Evolutionary conservation across 2,797 vertebrate genomes (phyloP).

Genomic region (Pangasius macronema): DNA sequence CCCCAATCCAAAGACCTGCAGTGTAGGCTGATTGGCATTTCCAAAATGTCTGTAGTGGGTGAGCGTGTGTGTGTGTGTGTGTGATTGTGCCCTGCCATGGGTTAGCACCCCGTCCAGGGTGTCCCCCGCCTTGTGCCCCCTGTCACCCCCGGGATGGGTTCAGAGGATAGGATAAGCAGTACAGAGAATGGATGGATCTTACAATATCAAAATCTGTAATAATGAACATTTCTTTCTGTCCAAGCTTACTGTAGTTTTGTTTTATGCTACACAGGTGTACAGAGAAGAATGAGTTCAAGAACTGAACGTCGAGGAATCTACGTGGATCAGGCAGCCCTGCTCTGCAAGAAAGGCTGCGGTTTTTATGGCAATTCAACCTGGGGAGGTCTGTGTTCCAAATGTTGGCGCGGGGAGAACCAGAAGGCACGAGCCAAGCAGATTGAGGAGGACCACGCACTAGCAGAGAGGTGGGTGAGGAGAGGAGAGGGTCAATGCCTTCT

Average conservation of each 20-base stretch:
- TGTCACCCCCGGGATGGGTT: no score
- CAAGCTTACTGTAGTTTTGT: background rate
- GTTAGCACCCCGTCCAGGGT: no score
- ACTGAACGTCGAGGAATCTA: constrained; percentile 88
- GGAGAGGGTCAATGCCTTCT: background rate
- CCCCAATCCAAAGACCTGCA: no score
- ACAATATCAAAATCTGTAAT: background rate
- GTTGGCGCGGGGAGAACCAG: constrained; percentile 93
- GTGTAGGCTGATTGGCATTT: no score
- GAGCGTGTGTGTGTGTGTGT: no score
- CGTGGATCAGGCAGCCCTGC: constrained; percentile 91
- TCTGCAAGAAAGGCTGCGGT: constrained; percentile 94
- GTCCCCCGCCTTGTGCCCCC: no score
- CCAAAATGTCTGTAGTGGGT: no score
- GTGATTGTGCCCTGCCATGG: no score
- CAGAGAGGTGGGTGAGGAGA: constrained; percentile 79
- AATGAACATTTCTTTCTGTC: background rate
- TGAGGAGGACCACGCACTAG: constrained; percentile 92
- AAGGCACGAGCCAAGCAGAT: constrained; percentile 89
- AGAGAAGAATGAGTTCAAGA: constrained; percentile 80
- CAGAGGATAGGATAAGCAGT: no score
- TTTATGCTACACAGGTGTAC: background rate
- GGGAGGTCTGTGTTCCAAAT: constrained; percentile 95
- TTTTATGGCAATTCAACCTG: constrained; percentile 93
- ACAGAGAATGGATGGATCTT: no score